Evolutionary conservation across 2,888 invertebrate genomes (phyloP).

Genomic region (Cosmopolites sordidus): DNA sequence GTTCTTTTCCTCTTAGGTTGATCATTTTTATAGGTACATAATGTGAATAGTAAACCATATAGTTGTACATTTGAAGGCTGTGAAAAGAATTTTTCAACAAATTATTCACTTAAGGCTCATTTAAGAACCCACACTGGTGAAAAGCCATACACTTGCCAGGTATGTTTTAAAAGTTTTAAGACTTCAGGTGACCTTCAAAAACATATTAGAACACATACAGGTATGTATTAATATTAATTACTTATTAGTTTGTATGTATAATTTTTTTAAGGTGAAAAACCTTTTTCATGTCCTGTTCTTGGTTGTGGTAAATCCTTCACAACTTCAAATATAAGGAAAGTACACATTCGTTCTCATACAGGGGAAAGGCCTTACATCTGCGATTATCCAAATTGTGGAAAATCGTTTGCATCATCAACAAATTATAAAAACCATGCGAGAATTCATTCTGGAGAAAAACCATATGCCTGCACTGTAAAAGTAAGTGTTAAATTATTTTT

Average conservation of each 20-base stretch:
- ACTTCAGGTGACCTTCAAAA: conserved; percentile 47
- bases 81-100: conserved; percentile 52
- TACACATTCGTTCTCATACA: conserved; percentile 64
- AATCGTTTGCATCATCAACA: conserved; percentile 64
- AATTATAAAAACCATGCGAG: conserved; percentile 66
- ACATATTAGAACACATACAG: conserved; percentile 47
- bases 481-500: too few species aligned
- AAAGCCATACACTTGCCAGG: conserved; percentile 43
- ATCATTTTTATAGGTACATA: conserved; percentile 52
- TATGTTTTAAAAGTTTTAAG: conserved; percentile 44
- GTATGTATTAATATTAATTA: conserved; percentile 28
- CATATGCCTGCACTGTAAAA: conserved; percentile 58
- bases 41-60: conserved; percentile 49
- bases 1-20: too few species aligned
- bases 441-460: conserved; percentile 66
- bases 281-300: conserved; percentile 52
- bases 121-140: conserved; percentile 54
- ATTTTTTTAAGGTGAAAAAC: conserved; percentile 49
- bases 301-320: conserved; percentile 64
- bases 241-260: conserved; percentile 4
- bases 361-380: conserved; percentile 65
- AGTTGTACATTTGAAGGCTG: conserved; percentile 50
- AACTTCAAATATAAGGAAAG: conserved; percentile 64
- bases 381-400: conserved; percentile 54
- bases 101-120: conserved; percentile 52